These are phyloP conservation scores for Perithous albicinctus DNA, from an alignment of 2,888 invertebrate species.

Conservation along the genomic window DNA sequence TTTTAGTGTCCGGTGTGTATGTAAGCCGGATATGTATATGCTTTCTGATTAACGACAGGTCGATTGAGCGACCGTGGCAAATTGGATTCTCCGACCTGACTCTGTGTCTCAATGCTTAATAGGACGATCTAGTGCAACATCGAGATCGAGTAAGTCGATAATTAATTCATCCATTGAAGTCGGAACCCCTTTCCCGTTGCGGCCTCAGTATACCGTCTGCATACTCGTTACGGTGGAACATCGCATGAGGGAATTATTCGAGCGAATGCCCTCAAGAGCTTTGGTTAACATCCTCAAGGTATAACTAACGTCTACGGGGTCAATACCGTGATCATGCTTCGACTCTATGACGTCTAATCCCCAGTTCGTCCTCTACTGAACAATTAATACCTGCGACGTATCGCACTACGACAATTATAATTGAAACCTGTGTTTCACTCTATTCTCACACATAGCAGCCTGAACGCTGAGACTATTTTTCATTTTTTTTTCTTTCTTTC, in stretches of 20 bases:
- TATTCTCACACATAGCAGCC: neutral
- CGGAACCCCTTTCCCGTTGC: constrained; percentile 29
- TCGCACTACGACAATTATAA: constrained; percentile 30
- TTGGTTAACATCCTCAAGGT: constrained; percentile 40
- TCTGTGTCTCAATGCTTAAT: constrained; percentile 28
- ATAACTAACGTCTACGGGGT: constrained; percentile 14
- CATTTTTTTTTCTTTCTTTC: neutral
- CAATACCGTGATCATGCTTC: constrained; percentile 34
- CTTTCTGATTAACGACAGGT: constrained; percentile 29
- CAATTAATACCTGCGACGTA: constrained; percentile 23
- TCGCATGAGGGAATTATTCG: constrained; percentile 57
- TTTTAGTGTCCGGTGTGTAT: neutral
- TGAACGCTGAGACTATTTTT: neutral
- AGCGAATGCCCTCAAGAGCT: constrained; percentile 40
- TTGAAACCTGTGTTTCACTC: constrained; percentile 4
- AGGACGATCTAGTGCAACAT: constrained; percentile 26
- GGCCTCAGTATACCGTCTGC: neutral
- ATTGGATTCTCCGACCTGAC: constrained; percentile 37
- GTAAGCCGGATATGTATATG: neutral
- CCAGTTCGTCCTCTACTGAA: constrained; percentile 30
- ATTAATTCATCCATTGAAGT: constrained; percentile 59
- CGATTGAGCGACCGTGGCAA: constrained; percentile 44
- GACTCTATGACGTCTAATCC: constrained; percentile 62
- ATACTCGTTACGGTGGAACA: neutral
- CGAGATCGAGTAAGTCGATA: constrained; percentile 55